Percentiles rank a stretch among this genome's conserved stretches.
These are phyloP conservation scores for Zelleria hepariella DNA, from an alignment of 2,888 invertebrate genomes.

Conservation along the genomic window DNA sequence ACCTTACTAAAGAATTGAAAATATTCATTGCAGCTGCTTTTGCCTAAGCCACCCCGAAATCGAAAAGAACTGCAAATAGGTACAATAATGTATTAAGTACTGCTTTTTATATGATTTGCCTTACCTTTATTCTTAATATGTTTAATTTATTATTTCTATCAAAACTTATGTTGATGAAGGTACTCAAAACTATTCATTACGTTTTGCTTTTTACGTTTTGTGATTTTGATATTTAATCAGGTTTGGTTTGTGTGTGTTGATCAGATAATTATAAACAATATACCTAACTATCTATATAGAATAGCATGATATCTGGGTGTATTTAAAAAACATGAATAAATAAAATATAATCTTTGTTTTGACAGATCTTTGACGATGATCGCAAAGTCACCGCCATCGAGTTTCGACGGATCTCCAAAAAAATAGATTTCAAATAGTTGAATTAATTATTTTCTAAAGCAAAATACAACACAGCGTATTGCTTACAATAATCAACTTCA, in stretches of 20 bases:
- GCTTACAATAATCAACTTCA: neutral
- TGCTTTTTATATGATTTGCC: neutral
- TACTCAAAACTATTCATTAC: no score
- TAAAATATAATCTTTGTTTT: slow-evolving; percentile 14
- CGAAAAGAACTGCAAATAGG: slow-evolving; percentile 66
- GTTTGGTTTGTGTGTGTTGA: no score
- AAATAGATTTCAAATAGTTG: slow-evolving; percentile 28
- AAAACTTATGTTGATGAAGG: no score
- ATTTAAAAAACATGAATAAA: neutral
- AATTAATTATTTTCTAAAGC: neutral
- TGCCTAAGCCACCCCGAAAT: slow-evolving; percentile 69
- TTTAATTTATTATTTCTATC: no score
- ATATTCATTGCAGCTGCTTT: slow-evolving; percentile 65
- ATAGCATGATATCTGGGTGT: neutral
- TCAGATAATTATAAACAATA: neutral
- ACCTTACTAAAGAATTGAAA: slow-evolving; percentile 36
- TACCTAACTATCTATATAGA: no score
- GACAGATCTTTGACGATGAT: slow-evolving; percentile 62
- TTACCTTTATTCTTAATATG: neutral
- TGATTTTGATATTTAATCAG: neutral
- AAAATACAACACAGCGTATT: neutral
- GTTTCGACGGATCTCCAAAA: slow-evolving; percentile 44
- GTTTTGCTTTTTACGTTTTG: slow-evolving; percentile 7
- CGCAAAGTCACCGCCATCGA: slow-evolving; percentile 54
- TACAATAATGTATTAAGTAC: slow-evolving; percentile 24